Evolutionary conservation across 2,888 invertebrate genomes (phyloP), one percentile per base, ranked within the genome.

Genomic region (Colostygia pectinataria): DNA sequence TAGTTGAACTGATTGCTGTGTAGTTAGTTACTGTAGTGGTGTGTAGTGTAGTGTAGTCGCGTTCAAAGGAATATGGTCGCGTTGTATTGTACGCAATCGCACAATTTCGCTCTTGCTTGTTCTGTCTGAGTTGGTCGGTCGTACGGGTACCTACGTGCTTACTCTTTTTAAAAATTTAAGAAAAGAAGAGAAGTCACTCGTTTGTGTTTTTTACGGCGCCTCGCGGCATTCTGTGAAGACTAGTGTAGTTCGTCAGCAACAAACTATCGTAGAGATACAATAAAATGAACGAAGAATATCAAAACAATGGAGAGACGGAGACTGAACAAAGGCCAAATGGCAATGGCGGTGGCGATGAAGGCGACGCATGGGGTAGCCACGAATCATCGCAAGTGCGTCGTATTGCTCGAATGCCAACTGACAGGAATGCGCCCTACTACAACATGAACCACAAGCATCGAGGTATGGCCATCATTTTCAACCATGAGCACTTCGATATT

Each of bases 381-480:
- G 78, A 89, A 24, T 72, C 80, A 23, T 78, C 83, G 7, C 73
- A 74, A 54, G 58, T 78, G 69, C 76, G 81, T 65, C 72, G 84
- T 74, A 52, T 92, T 84, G 65, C 89, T 1, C 78, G 74, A 33
- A 94, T 94, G 94, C 92, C 94, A 5, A 91, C 92, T 0, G 92
- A 92, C 44, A 92, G 93, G 57, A 92, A 95, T 78, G 93, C 95
- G 0, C 87, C 92, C 0, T 94, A 95, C 71, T 98, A 98, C 78
- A 96, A 95, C 61, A 98, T 98, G 97, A 93, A 93, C 66, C 96
- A 97, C 77, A 91, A 92, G 59, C 91, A 93, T 53, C 93, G 98
- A 46, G 98, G 98, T 2, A 82, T 93, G 59, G 98, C 98, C 2
- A 78, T 97, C 9, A 96, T 98, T 68, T 97, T 98, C 71, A 98